Percentiles rank a stretch among this genome's conserved stretches.
Evolutionary conservation across 2,888 invertebrate species (phyloP).

Genomic region (Priocnemis perturbator): DNA sequence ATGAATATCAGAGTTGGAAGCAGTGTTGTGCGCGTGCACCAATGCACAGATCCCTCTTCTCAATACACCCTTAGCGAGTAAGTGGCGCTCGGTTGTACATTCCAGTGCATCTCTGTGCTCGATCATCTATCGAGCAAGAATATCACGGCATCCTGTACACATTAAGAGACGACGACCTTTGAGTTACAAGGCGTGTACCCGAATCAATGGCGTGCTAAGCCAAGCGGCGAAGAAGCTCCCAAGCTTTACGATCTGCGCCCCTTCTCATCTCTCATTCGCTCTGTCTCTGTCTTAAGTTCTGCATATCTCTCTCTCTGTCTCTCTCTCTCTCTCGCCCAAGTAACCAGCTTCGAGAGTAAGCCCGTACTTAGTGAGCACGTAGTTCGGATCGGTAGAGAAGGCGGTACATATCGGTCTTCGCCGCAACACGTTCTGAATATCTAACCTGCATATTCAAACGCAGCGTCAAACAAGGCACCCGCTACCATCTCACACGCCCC

Average conservation of each 20-base stretch:
- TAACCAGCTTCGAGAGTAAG: not conserved
- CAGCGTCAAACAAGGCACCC: not conserved
- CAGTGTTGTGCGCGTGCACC: too few species aligned
- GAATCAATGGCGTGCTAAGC: constrained; percentile 39
- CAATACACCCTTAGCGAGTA: too few species aligned
- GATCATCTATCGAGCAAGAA: too few species aligned
- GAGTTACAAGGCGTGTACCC: constrained; percentile 38
- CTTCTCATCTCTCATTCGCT: not conserved
- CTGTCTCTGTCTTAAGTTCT: too few species aligned
- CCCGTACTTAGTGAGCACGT: not conserved
- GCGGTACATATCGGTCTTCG: not conserved
- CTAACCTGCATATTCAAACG: constrained; percentile 11
- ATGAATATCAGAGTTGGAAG: too few species aligned
- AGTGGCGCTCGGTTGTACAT: too few species aligned
- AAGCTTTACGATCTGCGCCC: not conserved
- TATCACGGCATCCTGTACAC: too few species aligned
- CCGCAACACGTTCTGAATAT: constrained; percentile 10
- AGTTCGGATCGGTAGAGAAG: constrained; percentile 3
- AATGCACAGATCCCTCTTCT: too few species aligned
- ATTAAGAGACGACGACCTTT: constrained; percentile 15
- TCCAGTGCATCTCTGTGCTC: too few species aligned
- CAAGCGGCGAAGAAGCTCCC: constrained; percentile 21
- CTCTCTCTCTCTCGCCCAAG: too few species aligned
- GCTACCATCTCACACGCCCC: not conserved
- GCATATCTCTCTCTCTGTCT: too few species aligned